Percentiles rank a stretch among this genome's conserved stretches.
Conservation (phyloP, 1,140 invertebrate genomes). For the Papilio xuthus region DNA sequence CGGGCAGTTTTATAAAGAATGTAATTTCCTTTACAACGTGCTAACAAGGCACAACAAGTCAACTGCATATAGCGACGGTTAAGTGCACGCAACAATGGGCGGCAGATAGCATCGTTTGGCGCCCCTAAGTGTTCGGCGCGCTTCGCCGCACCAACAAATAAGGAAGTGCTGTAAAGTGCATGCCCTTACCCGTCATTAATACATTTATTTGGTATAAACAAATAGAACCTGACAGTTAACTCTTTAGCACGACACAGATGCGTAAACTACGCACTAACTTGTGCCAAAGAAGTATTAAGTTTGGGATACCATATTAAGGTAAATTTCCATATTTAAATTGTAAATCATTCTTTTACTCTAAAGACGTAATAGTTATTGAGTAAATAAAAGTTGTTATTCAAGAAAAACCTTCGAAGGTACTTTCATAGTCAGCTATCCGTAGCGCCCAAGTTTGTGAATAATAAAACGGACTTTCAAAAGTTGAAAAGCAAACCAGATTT, state of each 20-base stretch:
- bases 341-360: conserved; percentile 33
- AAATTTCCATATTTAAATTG: conserved; percentile 6
- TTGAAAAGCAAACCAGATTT: conserved; percentile 37
- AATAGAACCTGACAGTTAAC: conserved; percentile 5
- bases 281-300: neutral
- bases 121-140: conserved; percentile 53
- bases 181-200: conserved; percentile 37
- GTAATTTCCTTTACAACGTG: conserved; percentile 80
- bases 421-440: conserved; percentile 31
- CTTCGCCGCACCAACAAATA: conserved; percentile 47
- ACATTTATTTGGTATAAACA: conserved; percentile 19
- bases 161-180: conserved; percentile 51
- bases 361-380: conserved; percentile 32
- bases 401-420: conserved; percentile 26
- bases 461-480: conserved; percentile 33
- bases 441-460: conserved; percentile 36
- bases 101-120: conserved; percentile 69
- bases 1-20: conserved; percentile 69
- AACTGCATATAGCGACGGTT: conserved; percentile 65
- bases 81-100: conserved; percentile 77
- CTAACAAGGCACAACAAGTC: conserved; percentile 76
- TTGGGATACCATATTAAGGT: neutral
- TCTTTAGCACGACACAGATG: neutral
- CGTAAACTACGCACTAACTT: neutral
- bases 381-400: conserved; percentile 35